Evolutionary conservation across 1,140 invertebrate genomes (phyloP).

Genomic region (Conus betulinus): DNA sequence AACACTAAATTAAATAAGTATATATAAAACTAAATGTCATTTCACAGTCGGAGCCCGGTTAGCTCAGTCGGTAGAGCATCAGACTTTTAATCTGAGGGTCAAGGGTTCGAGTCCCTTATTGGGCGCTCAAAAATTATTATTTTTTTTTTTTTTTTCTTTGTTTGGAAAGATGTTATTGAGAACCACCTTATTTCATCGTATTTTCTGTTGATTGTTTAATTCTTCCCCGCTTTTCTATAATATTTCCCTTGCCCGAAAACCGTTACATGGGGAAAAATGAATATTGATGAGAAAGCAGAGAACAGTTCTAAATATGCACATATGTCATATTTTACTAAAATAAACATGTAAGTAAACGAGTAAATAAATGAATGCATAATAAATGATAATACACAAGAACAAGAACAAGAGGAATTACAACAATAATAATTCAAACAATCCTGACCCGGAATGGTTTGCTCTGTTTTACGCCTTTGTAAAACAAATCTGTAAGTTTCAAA

Average conservation of each 20-base stretch:
- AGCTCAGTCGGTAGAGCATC: slow-evolving; percentile 33
- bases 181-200: neutral
- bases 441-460: no score
- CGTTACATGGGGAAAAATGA: no score
- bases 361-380: neutral
- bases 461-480: no score
- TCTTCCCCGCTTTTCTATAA: no score
- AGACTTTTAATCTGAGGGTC: slow-evolving; percentile 33
- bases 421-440: no score
- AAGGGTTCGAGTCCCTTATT: slow-evolving; percentile 33
- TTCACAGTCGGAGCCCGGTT: slow-evolving; percentile 1
- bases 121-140: slow-evolving; percentile 16
- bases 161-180: neutral
- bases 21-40: neutral
- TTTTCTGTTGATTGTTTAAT: neutral
- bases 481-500: no score
- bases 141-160: slow-evolving; percentile 11
- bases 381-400: no score
- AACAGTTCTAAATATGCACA: no score
- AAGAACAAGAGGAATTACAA: no score
- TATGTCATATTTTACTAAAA: neutral
- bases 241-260: no score
- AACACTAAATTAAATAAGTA: neutral
- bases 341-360: neutral
- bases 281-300: no score